phyloP scores from a whole-genome alignment of 1,140 invertebrate genomes.

The Conus ventricosus region DNA sequence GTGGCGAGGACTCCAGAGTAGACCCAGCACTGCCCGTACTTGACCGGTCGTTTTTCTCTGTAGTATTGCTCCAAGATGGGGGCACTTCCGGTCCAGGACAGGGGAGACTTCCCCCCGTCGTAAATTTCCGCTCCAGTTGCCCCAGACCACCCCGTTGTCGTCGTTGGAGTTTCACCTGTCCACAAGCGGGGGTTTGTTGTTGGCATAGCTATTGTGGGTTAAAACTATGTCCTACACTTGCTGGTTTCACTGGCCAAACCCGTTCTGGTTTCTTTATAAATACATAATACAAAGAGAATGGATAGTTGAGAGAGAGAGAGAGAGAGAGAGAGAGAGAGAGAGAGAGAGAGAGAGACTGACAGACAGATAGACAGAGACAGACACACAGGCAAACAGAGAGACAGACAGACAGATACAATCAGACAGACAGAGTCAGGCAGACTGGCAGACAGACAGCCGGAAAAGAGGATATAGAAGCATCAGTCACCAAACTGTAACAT shows the following conservation, averaged over 20 bases:
- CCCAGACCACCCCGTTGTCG: constrained; percentile 89
- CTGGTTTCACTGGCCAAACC: not conserved
- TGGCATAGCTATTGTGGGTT: not conserved
- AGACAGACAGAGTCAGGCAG: no score
- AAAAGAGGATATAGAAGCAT: not conserved
- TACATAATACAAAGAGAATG: not conserved
- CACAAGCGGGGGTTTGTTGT: not conserved
- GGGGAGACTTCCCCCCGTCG: constrained; percentile 86
- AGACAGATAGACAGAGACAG: no score
- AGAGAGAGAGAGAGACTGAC: not conserved
- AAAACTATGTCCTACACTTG: not conserved
- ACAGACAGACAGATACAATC: no score
- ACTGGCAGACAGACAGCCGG: no score
- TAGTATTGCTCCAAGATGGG: constrained; percentile 91
- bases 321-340: not conserved
- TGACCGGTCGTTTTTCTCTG: constrained; percentile 84
- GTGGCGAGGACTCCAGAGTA: constrained; percentile 91
- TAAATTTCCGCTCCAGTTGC: constrained; percentile 94
- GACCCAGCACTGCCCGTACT: constrained; percentile 97
- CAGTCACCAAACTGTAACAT: not conserved
- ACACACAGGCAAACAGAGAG: no score
- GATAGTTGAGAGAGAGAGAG: not conserved
- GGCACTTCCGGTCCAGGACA: constrained; percentile 90
- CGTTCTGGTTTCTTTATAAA: not conserved
- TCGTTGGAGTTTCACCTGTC: constrained; percentile 61